Percentiles rank a stretch among this genome's conserved stretches.
Evolutionary conservation across 2,113 vertebrate species (phyloP).

Genomic region (Isichthys henryi): DNA sequence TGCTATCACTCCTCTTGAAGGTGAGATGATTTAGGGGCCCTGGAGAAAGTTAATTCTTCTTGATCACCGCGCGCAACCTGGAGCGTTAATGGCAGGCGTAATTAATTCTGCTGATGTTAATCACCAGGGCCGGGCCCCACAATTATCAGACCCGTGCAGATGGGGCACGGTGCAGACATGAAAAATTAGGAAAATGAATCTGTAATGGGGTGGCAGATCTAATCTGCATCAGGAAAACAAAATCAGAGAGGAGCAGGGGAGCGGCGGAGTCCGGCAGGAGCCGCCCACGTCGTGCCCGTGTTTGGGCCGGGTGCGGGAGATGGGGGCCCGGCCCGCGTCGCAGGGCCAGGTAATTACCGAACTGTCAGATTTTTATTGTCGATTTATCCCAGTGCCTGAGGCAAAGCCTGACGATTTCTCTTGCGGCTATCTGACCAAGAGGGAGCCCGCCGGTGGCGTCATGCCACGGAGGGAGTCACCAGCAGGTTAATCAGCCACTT

Average conservation of each 20-base stretch:
- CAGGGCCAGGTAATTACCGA: conserved; percentile 99
- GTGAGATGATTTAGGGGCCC: conserved; percentile 99
- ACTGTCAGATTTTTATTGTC: conserved; percentile 98
- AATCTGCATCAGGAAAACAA: conserved; percentile 99
- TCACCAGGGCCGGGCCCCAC: conserved; percentile 99
- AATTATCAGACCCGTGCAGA: conserved; percentile 99
- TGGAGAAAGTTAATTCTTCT: conserved; percentile 99
- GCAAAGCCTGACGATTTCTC: conserved; percentile 96
- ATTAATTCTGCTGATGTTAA: conserved; percentile 99
- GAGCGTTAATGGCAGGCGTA: conserved; percentile 99
- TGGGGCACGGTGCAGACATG: conserved; percentile 99
- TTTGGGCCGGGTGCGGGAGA: conserved; percentile 34
- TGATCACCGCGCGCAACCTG: conserved; percentile 99
- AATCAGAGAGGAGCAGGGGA: conserved; percentile 90
- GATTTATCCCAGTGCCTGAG: conserved; percentile 97
- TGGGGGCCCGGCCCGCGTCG: conserved; percentile 82
- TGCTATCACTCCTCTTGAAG: conserved; percentile 92
- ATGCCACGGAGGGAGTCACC: conserved; percentile 73
- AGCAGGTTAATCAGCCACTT: conserved; percentile 97
- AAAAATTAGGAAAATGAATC: conserved; percentile 99
- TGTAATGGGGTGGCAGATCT: conserved; percentile 99
- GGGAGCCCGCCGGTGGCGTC: conserved; percentile 64
- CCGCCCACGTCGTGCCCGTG: conserved; percentile 81
- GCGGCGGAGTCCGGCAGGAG: conserved; percentile 83
- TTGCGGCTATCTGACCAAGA: conserved; percentile 77